Base-by-base conservation (phyloP, 2,888 invertebrate genomes). In the Drosophila koepferae region DNA sequence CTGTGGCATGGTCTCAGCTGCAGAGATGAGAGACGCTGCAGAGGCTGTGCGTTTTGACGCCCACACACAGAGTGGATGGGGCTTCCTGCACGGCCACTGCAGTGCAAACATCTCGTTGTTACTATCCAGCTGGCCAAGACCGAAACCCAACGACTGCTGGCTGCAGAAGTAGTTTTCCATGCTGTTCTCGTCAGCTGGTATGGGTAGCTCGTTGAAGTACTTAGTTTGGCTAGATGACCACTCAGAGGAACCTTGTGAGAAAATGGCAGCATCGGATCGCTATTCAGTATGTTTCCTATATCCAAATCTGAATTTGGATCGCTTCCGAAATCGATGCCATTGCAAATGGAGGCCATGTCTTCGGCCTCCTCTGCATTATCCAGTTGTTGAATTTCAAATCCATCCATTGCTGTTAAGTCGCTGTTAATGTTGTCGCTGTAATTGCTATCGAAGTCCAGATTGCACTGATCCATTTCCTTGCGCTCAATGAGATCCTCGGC, bases 381-480 rank as follows among this genome's bases (percentile, higher is more conserved):
- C 43, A 62, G 14, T 59, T 51, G 61, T 28, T 40, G 56, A 43
- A 56, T 20, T 31, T 46, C 31, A 9, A 49, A 18, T 40, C 43
- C 60, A 62, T 71, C 55, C 59, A 75, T 71, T 49, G 20, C 23
- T 74, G 28, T 70, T 18, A 73, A 66, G 64, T 77, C 66, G 54
- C 72, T 68, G 62, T 72, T 67, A 18, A 70, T 60, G 60, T 80
- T 78, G 70, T 80, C 74, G 73, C 61, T 82, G 76, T 71, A 72
- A 49, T 56, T 74, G 49, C 48, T 70, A 64, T 63, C 79, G 65
- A 65, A 76, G 43, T 59, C 60, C 74, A 65, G 80, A 80, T 68
- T 82, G 74, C 77, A 81, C 76, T 71, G 83, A 77, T 80, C 83
- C 83, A 80, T 77, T 62, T 80, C 70, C 71, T 88, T 84, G 62